Conservation (phyloP, 1,140 invertebrate species). For the Lordiphosa mommai region DNA sequence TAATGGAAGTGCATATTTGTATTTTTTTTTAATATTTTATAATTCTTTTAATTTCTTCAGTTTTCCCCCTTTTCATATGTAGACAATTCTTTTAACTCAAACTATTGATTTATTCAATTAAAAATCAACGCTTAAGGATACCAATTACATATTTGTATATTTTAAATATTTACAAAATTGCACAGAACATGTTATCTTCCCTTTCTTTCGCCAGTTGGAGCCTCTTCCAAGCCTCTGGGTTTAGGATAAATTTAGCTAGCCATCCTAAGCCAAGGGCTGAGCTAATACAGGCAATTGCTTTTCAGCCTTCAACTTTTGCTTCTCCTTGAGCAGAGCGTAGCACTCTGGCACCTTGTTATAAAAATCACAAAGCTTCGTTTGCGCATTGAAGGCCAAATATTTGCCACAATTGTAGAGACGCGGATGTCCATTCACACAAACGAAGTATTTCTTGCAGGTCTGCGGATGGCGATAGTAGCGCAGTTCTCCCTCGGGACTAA, state of each 20-base stretch:
- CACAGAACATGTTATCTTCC: conserved; percentile 8
- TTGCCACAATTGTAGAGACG: conserved; percentile 75
- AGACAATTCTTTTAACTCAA: too few species aligned
- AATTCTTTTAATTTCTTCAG: too few species aligned
- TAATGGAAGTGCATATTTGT: too few species aligned
- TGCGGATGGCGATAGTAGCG: conserved; percentile 82
- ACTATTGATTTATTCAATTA: conserved; percentile 33
- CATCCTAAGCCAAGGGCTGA: conserved; percentile 18
- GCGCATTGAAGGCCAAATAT: conserved; percentile 69
- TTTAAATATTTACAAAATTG: conserved; percentile 15
- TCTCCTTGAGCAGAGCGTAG: conserved; percentile 70
- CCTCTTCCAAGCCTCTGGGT: conserved; percentile 15
- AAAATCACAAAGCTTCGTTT: conserved; percentile 73
- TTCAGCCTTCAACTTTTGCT: conserved; percentile 54
- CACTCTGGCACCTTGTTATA: conserved; percentile 76
- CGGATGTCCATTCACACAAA: conserved; percentile 89
- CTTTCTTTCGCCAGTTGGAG: conserved; percentile 5
- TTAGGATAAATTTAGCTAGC: background rate
- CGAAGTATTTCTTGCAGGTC: conserved; percentile 90
- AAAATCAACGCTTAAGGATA: conserved; percentile 8
- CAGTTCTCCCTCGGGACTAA: conserved; percentile 81
- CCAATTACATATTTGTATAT: conserved; percentile 33
- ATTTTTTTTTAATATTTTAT: too few species aligned
- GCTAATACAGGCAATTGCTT: conserved; percentile 22
- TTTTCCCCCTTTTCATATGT: too few species aligned